These are phyloP conservation scores for Drosophila santomea DNA, from an alignment of 1,140 invertebrate genomes.

Conservation along the genomic window DNA sequence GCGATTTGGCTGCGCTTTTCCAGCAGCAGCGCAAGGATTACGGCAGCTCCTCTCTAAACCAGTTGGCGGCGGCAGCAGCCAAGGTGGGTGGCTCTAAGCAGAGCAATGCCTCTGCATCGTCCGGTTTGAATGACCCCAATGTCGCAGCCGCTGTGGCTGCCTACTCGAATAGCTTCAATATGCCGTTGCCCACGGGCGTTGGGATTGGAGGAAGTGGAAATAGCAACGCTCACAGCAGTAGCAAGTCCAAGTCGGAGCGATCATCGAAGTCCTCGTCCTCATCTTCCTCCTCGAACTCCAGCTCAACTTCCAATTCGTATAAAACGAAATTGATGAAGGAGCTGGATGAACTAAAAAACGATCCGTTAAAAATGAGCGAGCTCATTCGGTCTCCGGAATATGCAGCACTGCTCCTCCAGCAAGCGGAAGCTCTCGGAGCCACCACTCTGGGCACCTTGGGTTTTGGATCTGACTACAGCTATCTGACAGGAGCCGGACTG, in stretches of 20 bases:
- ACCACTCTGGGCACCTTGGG: constrained; percentile 81
- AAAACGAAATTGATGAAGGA: constrained; percentile 84
- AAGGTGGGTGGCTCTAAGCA: constrained; percentile 77
- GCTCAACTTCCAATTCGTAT: constrained; percentile 76
- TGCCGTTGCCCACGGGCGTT: constrained; percentile 55
- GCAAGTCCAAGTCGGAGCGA: constrained; percentile 71
- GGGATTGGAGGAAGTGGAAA: constrained; percentile 11
- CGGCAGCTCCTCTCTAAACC: constrained; percentile 77
- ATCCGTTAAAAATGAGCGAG: constrained; percentile 83
- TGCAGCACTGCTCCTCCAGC: constrained; percentile 76
- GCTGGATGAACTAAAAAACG: constrained; percentile 81
- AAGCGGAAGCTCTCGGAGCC: constrained; percentile 81
- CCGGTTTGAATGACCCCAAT: constrained; percentile 70
- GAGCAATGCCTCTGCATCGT: constrained; percentile 13
- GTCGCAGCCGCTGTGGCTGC: constrained; percentile 75
- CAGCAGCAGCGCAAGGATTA: constrained; percentile 79
- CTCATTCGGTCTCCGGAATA: constrained; percentile 82
- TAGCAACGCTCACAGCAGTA: constrained; percentile 40
- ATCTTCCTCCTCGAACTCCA: constrained; percentile 72
- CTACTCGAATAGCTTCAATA: constrained; percentile 80
- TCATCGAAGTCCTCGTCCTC: constrained; percentile 73
- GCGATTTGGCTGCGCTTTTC: constrained; percentile 70
- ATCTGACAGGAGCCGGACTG: constrained; percentile 62
- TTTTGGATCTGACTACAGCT: constrained; percentile 76
- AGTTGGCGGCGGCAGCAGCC: constrained; percentile 76